These are phyloP conservation scores for Mercenaria mercenaria DNA, from an alignment of 1,140 invertebrate genomes.

Conservation along the genomic window DNA sequence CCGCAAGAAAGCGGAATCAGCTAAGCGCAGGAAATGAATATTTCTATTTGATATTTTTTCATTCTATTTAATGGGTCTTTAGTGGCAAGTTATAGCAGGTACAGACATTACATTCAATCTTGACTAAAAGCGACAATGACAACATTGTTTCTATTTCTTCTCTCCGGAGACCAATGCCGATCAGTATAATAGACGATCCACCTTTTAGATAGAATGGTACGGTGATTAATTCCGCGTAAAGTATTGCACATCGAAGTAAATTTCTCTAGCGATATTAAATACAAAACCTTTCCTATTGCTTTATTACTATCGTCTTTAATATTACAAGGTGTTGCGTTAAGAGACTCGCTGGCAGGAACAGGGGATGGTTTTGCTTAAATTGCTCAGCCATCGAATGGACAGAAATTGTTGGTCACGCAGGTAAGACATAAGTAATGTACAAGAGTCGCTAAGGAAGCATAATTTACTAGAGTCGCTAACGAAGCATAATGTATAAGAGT, in stretches of 20 bases:
- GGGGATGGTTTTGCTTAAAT: neutral
- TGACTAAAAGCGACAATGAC: conserved; percentile 58
- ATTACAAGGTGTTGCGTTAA: conserved; percentile 29
- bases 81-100: conserved; percentile 10
- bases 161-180: neutral
- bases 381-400: no score
- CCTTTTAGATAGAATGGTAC: conserved; percentile 40
- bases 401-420: no score
- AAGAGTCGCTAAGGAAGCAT: no score
- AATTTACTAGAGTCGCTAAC: no score
- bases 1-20: neutral
- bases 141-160: conserved; percentile 4
- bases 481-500: no score
- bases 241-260: conserved; percentile 24
- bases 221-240: conserved; percentile 61
- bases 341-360: neutral
- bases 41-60: conserved; percentile 61
- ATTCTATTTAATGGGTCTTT: conserved; percentile 61
- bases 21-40: conserved; percentile 48
- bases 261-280: conserved; percentile 51
- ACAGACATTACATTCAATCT: conserved; percentile 56
- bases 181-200: conserved; percentile 12
- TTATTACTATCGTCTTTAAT: conserved; percentile 50
- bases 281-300: conserved; percentile 28
- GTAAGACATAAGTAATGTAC: no score